Percentiles rank a stretch among this genome's conserved stretches.
Evolutionary conservation across 2,113 vertebrate species (phyloP).

Genomic region (Fregetta grallaria): DNA sequence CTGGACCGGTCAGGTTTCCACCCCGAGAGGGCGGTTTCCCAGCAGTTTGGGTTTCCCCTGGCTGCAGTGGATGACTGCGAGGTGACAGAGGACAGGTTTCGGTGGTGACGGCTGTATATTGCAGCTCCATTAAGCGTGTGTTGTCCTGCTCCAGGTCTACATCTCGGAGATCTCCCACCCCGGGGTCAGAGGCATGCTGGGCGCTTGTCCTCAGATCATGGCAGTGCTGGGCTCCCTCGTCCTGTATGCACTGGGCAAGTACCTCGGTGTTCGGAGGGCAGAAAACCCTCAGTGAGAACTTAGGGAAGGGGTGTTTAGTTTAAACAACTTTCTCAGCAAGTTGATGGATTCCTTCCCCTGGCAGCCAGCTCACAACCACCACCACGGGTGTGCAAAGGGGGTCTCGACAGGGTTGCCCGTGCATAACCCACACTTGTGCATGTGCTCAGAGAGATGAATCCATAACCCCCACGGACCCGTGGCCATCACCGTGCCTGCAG

Average conservation of each 20-base stretch:
- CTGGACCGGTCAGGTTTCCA: neutral
- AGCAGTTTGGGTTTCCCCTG: neutral
- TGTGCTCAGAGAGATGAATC: neutral
- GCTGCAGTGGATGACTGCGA: fast-evolving
- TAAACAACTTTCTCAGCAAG: neutral
- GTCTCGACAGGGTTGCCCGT: fast-evolving
- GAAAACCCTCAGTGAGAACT: fast-evolving
- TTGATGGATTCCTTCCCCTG: neutral
- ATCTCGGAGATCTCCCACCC: slow-evolving; percentile 93
- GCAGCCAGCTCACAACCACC: neutral
- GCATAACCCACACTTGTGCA: neutral
- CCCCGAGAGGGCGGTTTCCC: fast-evolving
- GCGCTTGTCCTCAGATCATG: slow-evolving; percentile 91
- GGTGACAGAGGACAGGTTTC: neutral
- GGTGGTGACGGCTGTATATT: fast-evolving
- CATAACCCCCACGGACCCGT: fast-evolving
- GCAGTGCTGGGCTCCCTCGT: slow-evolving; percentile 87
- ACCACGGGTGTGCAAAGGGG: neutral
- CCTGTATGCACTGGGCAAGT: slow-evolving; percentile 85
- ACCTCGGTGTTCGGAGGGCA: neutral
- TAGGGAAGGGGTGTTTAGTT: neutral
- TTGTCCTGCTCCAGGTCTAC: slow-evolving; percentile 81
- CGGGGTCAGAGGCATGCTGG: slow-evolving; percentile 83
- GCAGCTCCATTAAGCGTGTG: fast-evolving
- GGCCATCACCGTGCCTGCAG: neutral